Percentiles rank a stretch among this genome's conserved stretches.
Evolutionary conservation across 2,113 vertebrate genomes (phyloP).

Genomic region (Lucifuga dentata): DNA sequence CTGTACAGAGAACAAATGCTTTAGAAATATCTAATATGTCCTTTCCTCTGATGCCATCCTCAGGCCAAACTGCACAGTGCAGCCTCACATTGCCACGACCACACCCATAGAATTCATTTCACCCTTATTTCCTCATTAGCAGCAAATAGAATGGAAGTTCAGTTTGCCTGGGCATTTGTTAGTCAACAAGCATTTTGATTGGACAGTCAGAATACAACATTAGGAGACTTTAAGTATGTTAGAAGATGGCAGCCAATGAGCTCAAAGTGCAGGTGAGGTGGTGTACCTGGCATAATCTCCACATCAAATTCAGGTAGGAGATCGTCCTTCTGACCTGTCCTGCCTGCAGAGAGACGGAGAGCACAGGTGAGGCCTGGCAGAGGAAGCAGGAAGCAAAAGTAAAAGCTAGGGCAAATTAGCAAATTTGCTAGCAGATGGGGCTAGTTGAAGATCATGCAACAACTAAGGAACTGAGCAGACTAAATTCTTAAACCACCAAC

Average conservation of each 20-base stretch:
- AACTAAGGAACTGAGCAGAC: constrained; percentile 3
- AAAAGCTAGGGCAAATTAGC: constrained; percentile 56
- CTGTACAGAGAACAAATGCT: neutral
- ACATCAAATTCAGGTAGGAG: constrained; percentile 99
- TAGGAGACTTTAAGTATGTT: constrained; percentile 43
- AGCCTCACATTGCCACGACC: too few species aligned
- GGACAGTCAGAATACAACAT: constrained; percentile 27
- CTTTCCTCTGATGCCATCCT: too few species aligned
- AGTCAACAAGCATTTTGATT: constrained; percentile 42
- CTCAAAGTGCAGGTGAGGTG: constrained; percentile 51
- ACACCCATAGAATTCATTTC: too few species aligned
- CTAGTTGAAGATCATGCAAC: constrained; percentile 52
- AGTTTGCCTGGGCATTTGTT: constrained; percentile 7
- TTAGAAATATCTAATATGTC: too few species aligned
- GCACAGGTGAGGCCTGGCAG: constrained; percentile 79
- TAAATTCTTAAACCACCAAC: neutral
- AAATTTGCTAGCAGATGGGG: constrained; percentile 34
- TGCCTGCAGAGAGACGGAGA: constrained; percentile 92
- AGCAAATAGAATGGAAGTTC: neutral
- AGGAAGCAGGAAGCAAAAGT: constrained; percentile 65
- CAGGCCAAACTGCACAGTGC: too few species aligned
- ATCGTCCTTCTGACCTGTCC: constrained; percentile 96
- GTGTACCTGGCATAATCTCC: constrained; percentile 99
- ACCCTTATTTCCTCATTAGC: too few species aligned
- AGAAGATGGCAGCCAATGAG: constrained; percentile 34